phyloP scores from a whole-genome alignment of 2,888 invertebrate genomes.

The Thymelicus lineola region DNA sequence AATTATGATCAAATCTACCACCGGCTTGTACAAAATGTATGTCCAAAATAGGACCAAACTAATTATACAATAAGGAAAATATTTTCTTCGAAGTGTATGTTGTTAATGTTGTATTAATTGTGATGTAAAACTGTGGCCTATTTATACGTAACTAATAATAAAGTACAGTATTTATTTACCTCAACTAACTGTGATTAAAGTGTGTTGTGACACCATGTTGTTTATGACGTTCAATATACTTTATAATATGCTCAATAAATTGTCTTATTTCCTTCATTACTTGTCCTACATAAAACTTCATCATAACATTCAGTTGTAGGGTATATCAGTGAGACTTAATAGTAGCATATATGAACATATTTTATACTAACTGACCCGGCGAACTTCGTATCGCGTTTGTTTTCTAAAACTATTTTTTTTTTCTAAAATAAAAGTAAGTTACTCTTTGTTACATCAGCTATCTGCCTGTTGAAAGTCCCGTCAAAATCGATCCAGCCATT shows the following conservation, averaged over 20 bases:
- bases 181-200: slow-evolving; percentile 79
- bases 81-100: not conserved
- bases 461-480: too few species aligned
- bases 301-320: too few species aligned
- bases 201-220: slow-evolving; percentile 46
- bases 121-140: slow-evolving; percentile 29
- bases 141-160: slow-evolving; percentile 30
- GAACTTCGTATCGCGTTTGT: too few species aligned
- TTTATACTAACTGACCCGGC: too few species aligned
- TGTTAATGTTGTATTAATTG: slow-evolving; percentile 14
- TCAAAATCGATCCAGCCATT: too few species aligned
- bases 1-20: not conserved
- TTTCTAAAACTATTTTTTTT: too few species aligned
- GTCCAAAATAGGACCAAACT: not conserved
- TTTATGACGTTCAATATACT: slow-evolving; percentile 39
- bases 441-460: too few species aligned
- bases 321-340: too few species aligned
- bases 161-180: slow-evolving; percentile 78
- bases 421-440: too few species aligned
- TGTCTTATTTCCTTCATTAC: slow-evolving; percentile 10
- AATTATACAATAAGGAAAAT: not conserved
- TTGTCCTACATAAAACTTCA: too few species aligned
- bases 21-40: not conserved
- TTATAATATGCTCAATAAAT: slow-evolving; percentile 40
- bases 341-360: too few species aligned